Evolutionary conservation across 2,888 invertebrate genomes (phyloP).

Genomic region (Cactoblastis cactorum): DNA sequence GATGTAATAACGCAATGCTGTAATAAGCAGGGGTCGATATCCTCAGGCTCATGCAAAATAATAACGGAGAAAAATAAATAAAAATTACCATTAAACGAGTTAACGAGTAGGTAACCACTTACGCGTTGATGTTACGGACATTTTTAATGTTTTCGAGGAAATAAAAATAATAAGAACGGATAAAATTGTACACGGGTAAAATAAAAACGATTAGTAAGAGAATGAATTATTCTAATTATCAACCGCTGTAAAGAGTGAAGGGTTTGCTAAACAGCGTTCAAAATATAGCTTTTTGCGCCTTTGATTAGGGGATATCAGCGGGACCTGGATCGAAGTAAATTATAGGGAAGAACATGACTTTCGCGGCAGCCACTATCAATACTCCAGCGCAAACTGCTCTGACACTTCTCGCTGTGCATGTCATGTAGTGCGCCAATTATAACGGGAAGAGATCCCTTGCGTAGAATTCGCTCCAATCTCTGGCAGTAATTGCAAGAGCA

Average conservation of each 20-base stretch:
- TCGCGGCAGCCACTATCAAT: constrained; percentile 17
- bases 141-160: not conserved
- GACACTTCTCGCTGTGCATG: constrained; percentile 56
- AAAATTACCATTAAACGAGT: not conserved
- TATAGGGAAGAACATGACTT: constrained; percentile 50
- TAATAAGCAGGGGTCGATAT: constrained; percentile 24
- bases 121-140: not conserved
- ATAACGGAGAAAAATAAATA: constrained; percentile 11
- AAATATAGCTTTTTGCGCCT: constrained; percentile 43
- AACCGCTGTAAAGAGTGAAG: not conserved
- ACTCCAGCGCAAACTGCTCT: constrained; percentile 36
- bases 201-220: not conserved
- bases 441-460: constrained; percentile 56
- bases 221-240: not conserved
- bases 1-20: constrained; percentile 22
- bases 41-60: constrained; percentile 10
- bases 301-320: constrained; percentile 49
- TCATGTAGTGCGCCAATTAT: constrained; percentile 56
- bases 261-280: constrained; percentile 26
- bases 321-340: constrained; percentile 45
- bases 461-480: constrained; percentile 38
- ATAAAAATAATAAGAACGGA: not conserved
- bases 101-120: not conserved
- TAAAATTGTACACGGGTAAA: no score
- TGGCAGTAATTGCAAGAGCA: constrained; percentile 66